These are phyloP conservation scores for Parapristionchus giblindavisi DNA, from an alignment of 2,888 invertebrate species.

Conservation along the genomic window DNA sequence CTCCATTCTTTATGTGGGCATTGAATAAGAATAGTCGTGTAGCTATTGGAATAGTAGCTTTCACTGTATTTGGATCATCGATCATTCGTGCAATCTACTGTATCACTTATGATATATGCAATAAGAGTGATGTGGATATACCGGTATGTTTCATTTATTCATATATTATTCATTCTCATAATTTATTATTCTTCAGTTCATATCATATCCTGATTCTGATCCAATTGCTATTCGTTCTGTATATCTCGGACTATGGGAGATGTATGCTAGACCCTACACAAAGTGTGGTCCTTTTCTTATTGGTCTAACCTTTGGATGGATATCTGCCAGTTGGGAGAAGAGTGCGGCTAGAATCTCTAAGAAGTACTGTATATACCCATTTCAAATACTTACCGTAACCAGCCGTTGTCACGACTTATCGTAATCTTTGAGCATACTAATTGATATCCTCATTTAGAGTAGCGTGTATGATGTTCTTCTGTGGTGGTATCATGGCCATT, in stretches of 20 bases:
- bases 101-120: slow-evolving; percentile 61
- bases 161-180: background rate
- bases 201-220: slow-evolving; percentile 59
- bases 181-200: slow-evolving; percentile 52
- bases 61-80: slow-evolving; percentile 47
- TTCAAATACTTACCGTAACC: slow-evolving; percentile 11
- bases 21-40: slow-evolving; percentile 50
- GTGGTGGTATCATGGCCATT: slow-evolving; percentile 43
- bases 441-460: too few species aligned
- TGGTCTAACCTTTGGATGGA: slow-evolving; percentile 61
- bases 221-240: slow-evolving; percentile 47
- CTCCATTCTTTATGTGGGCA: slow-evolving; percentile 61
- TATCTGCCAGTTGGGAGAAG: slow-evolving; percentile 26
- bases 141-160: slow-evolving; percentile 49
- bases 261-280: slow-evolving; percentile 66
- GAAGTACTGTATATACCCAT: slow-evolving; percentile 9
- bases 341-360: slow-evolving; percentile 17
- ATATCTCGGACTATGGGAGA: slow-evolving; percentile 65
- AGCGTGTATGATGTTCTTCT: slow-evolving; percentile 42
- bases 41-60: slow-evolving; percentile 39
- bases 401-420: background rate
- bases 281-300: slow-evolving; percentile 66
- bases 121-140: slow-evolving; percentile 67
- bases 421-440: too few species aligned
- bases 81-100: slow-evolving; percentile 61